Evolutionary conservation across 2,113 vertebrate genomes (phyloP), one percentile per base, ranked within the genome.

Genomic region (Cyanoramphus novaezelandiae): DNA sequence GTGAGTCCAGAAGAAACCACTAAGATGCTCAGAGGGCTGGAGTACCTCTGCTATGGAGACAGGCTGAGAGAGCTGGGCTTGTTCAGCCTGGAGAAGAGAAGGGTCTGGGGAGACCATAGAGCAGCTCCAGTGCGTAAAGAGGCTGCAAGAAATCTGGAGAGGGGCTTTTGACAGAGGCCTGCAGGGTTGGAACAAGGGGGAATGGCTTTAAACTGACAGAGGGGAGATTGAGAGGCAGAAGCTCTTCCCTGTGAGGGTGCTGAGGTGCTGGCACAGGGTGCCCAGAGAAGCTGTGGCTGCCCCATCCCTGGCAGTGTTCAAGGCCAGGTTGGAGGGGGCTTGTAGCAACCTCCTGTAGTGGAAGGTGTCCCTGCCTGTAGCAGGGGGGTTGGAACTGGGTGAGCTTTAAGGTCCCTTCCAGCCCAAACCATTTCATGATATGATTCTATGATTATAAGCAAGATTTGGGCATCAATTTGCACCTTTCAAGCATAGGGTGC

Each of bases 401-500:
- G 20, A 14, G 13, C 13, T 59, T 59, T 59, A 23, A 59, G 20
- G 55, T 59, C 55, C 11, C 55, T 59, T 59, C 33, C 20, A n/a
- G 13, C 20, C 33, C 33, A 59, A 21, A n/a, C 33, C 33, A n/a
- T n/a, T 59, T n/a, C 20, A n/a, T n/a, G 12, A 23, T 59, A 59
- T n/a, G 55, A n/a, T 15, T 59, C 55, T 59, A 21, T 59, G 55
- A 59, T 23, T 59, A 44, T 19, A 9, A 67, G 50, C 17, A 50
- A 71, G 55, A 74, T 39, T 46, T 50, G 16, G 46, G 76, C 29
- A 63, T 78, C n/a, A 29, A 27, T 65, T n/a, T 71, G 19, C 28
- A 31, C 53, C 39, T 85, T 13, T 44, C 52, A 47, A 52, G 47
- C 0, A 0, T 4, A 28, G 37, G 28, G 39, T 16, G 39, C 2